Percentiles rank a stretch among this genome's conserved stretches.
These are phyloP conservation scores for Rhamnusium bicolor DNA, from an alignment of 2,888 invertebrate genomes.

Conservation along the genomic window DNA sequence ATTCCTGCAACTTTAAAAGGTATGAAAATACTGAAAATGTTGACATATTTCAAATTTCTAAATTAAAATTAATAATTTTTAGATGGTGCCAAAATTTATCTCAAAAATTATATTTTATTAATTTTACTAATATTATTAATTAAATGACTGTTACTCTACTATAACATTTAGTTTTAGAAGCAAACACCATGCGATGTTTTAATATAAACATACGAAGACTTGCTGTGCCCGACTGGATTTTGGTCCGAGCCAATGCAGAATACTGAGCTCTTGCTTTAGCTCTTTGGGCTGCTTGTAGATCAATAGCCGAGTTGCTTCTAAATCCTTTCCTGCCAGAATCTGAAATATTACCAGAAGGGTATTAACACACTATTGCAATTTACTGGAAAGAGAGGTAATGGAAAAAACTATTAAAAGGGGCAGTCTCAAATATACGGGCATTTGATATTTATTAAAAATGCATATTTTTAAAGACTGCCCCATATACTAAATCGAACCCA, in stretches of 20 bases:
- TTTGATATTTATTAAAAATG: too few species aligned
- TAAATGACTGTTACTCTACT: slow-evolving; percentile 47
- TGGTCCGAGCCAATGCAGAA: slow-evolving; percentile 85
- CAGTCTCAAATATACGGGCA: too few species aligned
- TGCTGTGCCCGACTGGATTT: slow-evolving; percentile 78
- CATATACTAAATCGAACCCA: too few species aligned
- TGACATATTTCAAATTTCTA: too few species aligned
- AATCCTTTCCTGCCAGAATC: slow-evolving; percentile 72
- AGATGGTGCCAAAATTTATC: slow-evolving; percentile 5
- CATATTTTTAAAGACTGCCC: too few species aligned
- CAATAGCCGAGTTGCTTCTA: slow-evolving; percentile 94
- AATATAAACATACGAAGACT: slow-evolving; percentile 80
- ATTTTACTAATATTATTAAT: not conserved
- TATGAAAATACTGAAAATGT: too few species aligned
- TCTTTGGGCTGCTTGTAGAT: slow-evolving; percentile 91
- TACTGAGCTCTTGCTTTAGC: slow-evolving; percentile 89
- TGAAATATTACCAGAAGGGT: slow-evolving; percentile 47
- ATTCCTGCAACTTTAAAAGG: too few species aligned
- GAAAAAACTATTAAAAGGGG: too few species aligned
- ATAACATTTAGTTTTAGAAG: slow-evolving; percentile 42
- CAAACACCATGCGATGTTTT: slow-evolving; percentile 16
- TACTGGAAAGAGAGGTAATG: not conserved
- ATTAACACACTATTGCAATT: not conserved
- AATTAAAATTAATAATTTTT: too few species aligned
- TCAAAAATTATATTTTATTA: not conserved